Percentiles rank a stretch among this genome's conserved stretches.
Conservation (phyloP, 2,797 vertebrate genomes). For the Gymnothorax javanicus region DNA sequence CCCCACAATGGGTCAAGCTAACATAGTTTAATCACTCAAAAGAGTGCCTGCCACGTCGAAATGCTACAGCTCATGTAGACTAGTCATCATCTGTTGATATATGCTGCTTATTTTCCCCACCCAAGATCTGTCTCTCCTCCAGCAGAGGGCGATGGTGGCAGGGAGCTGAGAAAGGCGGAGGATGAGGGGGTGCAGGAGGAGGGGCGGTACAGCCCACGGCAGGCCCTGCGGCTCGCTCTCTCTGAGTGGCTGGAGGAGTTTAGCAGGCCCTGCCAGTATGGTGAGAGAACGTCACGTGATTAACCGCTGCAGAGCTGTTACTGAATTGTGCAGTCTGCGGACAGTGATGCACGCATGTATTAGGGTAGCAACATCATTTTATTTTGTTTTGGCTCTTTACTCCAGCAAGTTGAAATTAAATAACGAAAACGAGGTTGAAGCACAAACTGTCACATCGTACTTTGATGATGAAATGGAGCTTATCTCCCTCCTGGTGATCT, state of each 20-base stretch:
- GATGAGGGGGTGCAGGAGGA: slow-evolving; percentile 89
- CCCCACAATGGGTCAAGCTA: background rate
- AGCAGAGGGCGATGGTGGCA: slow-evolving; percentile 84
- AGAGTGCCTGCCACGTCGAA: background rate
- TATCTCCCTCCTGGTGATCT: background rate
- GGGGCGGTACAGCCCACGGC: slow-evolving; percentile 86
- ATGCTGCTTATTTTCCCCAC: background rate
- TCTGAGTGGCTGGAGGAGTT: slow-evolving; percentile 94
- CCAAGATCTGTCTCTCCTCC: slow-evolving; percentile 21
- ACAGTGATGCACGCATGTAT: no score
- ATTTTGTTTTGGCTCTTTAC: no score
- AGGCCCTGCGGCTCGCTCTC: slow-evolving; percentile 88
- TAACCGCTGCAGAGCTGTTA: background rate
- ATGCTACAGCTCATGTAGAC: background rate
- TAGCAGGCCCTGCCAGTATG: slow-evolving; percentile 78
- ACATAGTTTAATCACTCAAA: background rate
- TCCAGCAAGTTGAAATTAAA: no score
- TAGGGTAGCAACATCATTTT: no score
- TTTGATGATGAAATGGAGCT: background rate
- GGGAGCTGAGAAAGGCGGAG: slow-evolving; percentile 80
- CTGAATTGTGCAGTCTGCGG: no score
- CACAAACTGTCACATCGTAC: no score
- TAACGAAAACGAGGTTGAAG: no score
- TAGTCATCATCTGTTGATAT: background rate
- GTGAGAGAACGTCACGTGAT: slow-evolving; percentile 48